phyloP scores from a whole-genome alignment of 1,140 invertebrate genomes.

The Apis mellifera region DNA sequence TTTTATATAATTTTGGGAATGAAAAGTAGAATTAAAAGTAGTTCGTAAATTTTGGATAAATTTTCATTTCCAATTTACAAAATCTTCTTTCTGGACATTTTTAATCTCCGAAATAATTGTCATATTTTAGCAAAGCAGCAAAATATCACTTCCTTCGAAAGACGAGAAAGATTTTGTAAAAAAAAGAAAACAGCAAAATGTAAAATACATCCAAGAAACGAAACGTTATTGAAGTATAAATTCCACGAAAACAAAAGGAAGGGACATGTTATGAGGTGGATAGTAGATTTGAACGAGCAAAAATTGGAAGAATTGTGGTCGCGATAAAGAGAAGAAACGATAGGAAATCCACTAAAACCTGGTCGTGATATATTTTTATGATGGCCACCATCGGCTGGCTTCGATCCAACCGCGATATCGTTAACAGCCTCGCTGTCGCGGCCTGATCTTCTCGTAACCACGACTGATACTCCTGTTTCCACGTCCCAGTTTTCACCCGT shows the following conservation, averaged over 20 bases:
- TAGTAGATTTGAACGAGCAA: background rate
- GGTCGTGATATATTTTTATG: slow-evolving; percentile 22
- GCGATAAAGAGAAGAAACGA: slow-evolving; percentile 7
- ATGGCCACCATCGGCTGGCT: slow-evolving; percentile 17
- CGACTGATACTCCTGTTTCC: slow-evolving; percentile 1
- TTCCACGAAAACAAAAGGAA: background rate
- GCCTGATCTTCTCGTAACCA: slow-evolving; percentile 1
- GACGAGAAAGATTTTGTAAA: too few relatives aligned
- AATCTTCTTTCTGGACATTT: too few relatives aligned
- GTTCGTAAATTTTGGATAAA: too few relatives aligned
- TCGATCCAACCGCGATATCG: slow-evolving; percentile 30
- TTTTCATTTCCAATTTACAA: too few relatives aligned
- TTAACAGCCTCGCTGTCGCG: slow-evolving; percentile 16
- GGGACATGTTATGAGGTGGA: background rate
- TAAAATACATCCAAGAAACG: too few relatives aligned
- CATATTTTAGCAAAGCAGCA: too few relatives aligned
- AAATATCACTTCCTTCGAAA: too few relatives aligned
- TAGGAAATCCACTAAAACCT: slow-evolving; percentile 1
- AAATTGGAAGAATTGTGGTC: slow-evolving; percentile 1
- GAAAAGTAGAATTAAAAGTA: background rate
- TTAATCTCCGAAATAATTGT: too few relatives aligned
- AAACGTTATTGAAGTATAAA: too few relatives aligned
- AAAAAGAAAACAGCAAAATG: too few relatives aligned
- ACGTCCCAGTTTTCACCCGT: slow-evolving; percentile 19
- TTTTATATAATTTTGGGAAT: background rate